Conservation (phyloP, 2,797 vertebrate genomes). For the Trachops cirrhosus region DNA sequence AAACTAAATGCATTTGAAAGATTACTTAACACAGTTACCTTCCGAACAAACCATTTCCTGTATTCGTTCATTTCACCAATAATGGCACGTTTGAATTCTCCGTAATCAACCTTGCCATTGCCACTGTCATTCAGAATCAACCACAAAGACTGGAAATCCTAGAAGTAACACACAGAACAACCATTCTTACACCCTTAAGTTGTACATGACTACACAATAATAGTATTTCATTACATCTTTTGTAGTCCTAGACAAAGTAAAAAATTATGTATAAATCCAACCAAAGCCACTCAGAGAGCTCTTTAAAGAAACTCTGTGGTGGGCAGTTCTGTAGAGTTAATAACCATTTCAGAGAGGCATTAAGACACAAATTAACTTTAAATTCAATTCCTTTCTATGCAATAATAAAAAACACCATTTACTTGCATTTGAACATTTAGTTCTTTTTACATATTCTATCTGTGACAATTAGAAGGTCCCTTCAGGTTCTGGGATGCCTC, state of each 20-base stretch:
- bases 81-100: conserved; percentile 79
- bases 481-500: not conserved
- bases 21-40: conserved; percentile 79
- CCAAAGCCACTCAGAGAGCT: not conserved
- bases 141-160: conserved; percentile 85
- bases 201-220: not conserved
- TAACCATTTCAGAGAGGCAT: not conserved
- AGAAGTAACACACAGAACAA: conserved; percentile 49
- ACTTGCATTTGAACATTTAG: not conserved
- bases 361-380: not conserved
- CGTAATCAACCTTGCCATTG: conserved; percentile 74
- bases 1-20: not conserved
- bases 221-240: not conserved
- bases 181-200: not conserved
- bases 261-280: not conserved
- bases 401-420: not conserved
- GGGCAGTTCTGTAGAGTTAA: not conserved
- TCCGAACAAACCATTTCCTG: conserved; percentile 85
- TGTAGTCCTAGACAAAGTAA: not conserved
- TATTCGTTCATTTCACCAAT: conserved; percentile 88
- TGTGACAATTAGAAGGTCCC: not conserved
- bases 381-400: not conserved
- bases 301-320: not conserved
- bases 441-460: not conserved
- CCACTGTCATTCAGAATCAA: conserved; percentile 72